A percentile compares a stretch with the other conserved stretches of the same genome.
phyloP scores from a whole-genome alignment of 2,888 invertebrate species.

The Craniophora ligustri region DNA sequence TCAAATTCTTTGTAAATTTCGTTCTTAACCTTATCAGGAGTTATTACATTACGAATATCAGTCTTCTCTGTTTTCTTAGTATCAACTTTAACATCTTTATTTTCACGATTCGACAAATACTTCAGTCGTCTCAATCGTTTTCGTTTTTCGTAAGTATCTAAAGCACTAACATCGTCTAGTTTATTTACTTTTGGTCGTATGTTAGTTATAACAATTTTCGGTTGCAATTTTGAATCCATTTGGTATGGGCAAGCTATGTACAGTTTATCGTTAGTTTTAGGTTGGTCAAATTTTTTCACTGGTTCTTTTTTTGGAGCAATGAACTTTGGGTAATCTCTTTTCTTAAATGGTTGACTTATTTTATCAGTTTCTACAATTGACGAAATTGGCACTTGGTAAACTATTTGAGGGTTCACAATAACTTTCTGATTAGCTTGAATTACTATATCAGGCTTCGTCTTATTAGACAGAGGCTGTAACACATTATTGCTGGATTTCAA shows the following conservation, averaged over 20 bases:
- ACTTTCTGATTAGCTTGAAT: constrained; percentile 74
- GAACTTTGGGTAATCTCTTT: constrained; percentile 67
- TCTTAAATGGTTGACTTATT: constrained; percentile 63
- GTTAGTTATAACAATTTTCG: constrained; percentile 80
- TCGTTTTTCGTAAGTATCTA: constrained; percentile 88
- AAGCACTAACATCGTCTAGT: constrained; percentile 77
- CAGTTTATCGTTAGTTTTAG: constrained; percentile 74
- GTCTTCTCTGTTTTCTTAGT: constrained; percentile 59
- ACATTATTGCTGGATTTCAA: constrained; percentile 74
- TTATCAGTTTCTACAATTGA: constrained; percentile 74
- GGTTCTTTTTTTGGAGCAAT: constrained; percentile 64
- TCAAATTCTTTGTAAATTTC: constrained; percentile 81
- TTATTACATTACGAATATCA: constrained; percentile 70
- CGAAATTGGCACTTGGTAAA: constrained; percentile 79
- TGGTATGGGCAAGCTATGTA: constrained; percentile 79
- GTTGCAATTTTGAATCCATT: constrained; percentile 76
- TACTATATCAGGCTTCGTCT: constrained; percentile 70
- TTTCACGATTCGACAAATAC: constrained; percentile 69
- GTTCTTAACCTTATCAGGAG: constrained; percentile 76
- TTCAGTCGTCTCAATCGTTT: constrained; percentile 81
- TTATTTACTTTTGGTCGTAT: constrained; percentile 69
- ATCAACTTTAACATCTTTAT: constrained; percentile 50
- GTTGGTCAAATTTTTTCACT: constrained; percentile 65
- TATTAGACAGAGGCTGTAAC: constrained; percentile 70
- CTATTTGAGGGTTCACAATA: constrained; percentile 77